Evolutionary conservation across 2,797 vertebrate genomes (phyloP).

Genomic region (Cryptoprocta ferox): DNA sequence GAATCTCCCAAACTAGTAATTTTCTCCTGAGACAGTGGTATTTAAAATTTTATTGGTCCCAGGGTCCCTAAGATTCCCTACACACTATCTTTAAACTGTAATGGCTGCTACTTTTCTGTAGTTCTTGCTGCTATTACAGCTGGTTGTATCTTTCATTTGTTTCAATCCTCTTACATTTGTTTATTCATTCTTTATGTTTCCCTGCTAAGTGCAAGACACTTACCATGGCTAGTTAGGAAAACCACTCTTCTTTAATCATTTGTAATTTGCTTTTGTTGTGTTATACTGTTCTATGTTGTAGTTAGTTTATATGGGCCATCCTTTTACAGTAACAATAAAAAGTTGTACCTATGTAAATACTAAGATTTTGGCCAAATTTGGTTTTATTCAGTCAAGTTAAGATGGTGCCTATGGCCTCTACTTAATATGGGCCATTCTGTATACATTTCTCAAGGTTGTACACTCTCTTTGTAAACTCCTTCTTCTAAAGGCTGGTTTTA

Average conservation of each 20-base stretch:
- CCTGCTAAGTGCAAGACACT: background rate
- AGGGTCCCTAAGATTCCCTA: background rate
- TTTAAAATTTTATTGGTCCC: background rate
- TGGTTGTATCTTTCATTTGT: background rate
- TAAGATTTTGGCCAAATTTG: background rate
- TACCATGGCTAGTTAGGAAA: background rate
- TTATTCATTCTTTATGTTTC: background rate
- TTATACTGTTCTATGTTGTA: background rate
- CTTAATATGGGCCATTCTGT: background rate
- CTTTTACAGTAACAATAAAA: background rate
- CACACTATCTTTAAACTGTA: background rate
- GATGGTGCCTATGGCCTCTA: background rate
- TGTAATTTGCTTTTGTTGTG: background rate
- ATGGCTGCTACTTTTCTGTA: background rate
- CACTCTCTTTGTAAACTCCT: background rate
- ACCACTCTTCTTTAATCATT: background rate
- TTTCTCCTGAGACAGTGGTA: background rate
- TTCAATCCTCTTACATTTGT: background rate
- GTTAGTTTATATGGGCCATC: background rate
- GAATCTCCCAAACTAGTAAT: background rate
- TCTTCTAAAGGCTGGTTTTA: too few relatives aligned
- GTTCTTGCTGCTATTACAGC: background rate
- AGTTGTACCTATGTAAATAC: background rate
- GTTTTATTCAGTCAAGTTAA: background rate
- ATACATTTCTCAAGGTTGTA: background rate